Base-by-base conservation (phyloP, 2,888 invertebrate genomes). In the Amphipyra berbera region DNA sequence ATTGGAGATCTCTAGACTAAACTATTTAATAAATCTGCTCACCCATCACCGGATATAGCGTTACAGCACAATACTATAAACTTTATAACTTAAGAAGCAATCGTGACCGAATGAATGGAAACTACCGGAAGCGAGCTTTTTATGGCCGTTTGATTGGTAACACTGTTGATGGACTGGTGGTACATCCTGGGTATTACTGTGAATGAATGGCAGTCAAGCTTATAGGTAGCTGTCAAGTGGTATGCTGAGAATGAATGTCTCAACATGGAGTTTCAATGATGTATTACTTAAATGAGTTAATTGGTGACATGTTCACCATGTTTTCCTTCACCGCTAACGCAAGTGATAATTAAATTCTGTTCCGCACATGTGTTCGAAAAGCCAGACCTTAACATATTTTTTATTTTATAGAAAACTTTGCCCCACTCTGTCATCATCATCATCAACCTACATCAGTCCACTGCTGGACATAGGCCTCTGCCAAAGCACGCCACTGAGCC, bases 71-170 rank as follows among this genome's bases (percentile, higher is more conserved):
- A 49, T 55, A 49, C 46, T 53, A 68, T 55, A 68, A 72, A 68
- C 30, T 66, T 72, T 76, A 72, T 47, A 61, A 72, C 61, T 49
- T 53, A 60, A 50, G 44, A 41, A 46, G 46, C 38, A 61, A 59
- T 63, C 73, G 68, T 66, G 67, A 61, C 40, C n/a, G 61, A 61
- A 44, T 68, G 68, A 76, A 79, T 69, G 60, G 3, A 46, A 45
- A 1, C 7, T 45, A 50, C 57, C 68, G 76, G 77, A 72, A 64
- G 44, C 6, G 45, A 40, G 30, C 40, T 68, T 58, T 66, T 66
- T 69, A 72, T 53, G 49, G 53, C 55, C 46, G 49, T 72, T 73
- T 64, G 69, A 76, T 79, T 76, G 79, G 68, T 60, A 79, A 49
- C 60, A 59, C 61, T 64, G 77, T 58, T 68, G 46, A 13, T 21